These are phyloP conservation scores for Crioceris asparagi DNA, from an alignment of 2,888 invertebrate species.

Conservation along the genomic window DNA sequence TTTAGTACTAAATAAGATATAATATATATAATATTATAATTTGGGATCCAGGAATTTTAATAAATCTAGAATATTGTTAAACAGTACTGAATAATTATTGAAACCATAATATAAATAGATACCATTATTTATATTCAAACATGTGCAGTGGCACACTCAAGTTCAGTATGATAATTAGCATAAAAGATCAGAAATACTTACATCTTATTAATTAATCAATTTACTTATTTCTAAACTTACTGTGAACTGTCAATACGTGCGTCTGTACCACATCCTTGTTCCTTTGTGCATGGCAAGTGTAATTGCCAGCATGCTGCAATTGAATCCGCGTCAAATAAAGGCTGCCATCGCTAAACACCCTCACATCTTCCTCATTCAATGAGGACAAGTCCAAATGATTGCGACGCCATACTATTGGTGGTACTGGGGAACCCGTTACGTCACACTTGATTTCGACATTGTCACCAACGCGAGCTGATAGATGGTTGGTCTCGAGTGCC, in stretches of 20 bases:
- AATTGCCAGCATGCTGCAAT: conserved; percentile 65
- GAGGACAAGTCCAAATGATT: conserved; percentile 53
- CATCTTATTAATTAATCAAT: not conserved
- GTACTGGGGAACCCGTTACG: conserved; percentile 57
- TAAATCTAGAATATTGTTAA: too few relatives aligned
- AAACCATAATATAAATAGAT: too few relatives aligned
- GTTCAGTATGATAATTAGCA: too few relatives aligned
- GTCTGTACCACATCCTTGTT: conserved; percentile 64
- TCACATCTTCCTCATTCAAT: conserved; percentile 49
- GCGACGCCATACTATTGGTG: conserved; percentile 61
- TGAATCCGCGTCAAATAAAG: conserved; percentile 62
- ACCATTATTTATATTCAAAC: too few relatives aligned
- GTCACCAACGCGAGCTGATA: conserved; percentile 61
- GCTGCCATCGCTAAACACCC: conserved; percentile 64
- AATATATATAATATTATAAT: too few relatives aligned
- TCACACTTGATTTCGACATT: conserved; percentile 71
- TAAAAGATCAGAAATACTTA: too few relatives aligned
- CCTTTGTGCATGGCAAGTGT: conserved; percentile 62
- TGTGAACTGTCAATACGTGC: conserved; percentile 61
- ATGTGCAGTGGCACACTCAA: too few relatives aligned
- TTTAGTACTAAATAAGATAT: too few relatives aligned
- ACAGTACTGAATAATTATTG: too few relatives aligned
- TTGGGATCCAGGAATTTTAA: too few relatives aligned
- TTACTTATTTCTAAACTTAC: conserved; percentile 40
- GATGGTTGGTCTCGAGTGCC: conserved; percentile 56